These are phyloP conservation scores for Peucedramus taeniatus DNA, from an alignment of 2,113 vertebrate species.

Conservation along the genomic window DNA sequence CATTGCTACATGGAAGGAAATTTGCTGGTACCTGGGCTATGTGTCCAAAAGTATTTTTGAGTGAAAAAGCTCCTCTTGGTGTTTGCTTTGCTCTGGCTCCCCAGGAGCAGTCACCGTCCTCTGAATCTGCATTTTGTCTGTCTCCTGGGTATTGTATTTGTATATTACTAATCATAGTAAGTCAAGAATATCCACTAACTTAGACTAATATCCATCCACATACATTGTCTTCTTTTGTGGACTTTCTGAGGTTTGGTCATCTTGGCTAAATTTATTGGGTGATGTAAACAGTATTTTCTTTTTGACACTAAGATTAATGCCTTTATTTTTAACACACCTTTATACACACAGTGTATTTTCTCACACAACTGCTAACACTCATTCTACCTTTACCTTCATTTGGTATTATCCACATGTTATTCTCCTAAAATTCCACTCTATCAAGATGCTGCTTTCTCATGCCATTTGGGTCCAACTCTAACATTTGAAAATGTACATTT, in stretches of 20 bases:
- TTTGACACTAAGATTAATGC: background rate
- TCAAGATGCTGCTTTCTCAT: background rate
- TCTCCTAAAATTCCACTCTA: background rate
- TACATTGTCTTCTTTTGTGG: background rate
- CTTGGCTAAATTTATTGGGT: background rate
- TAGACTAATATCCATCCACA: background rate
- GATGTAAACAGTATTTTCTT: background rate
- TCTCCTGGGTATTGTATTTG: background rate
- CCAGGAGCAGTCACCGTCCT: background rate
- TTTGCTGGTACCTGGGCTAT: background rate
- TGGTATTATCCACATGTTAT: background rate
- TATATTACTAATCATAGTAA: background rate
- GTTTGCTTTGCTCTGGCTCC: background rate
- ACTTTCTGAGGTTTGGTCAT: background rate
- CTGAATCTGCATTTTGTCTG: background rate
- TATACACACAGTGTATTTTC: background rate
- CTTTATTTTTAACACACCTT: background rate
- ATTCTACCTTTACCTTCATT: background rate
- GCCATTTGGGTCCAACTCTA: background rate
- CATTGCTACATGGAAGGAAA: background rate
- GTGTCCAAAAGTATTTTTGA: background rate
- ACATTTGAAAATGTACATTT: background rate
- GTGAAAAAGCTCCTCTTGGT: background rate
- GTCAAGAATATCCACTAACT: background rate
- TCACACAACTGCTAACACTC: background rate